Base-by-base conservation (phyloP, 2,888 invertebrate species). In the Hyposoter dolosus region DNA sequence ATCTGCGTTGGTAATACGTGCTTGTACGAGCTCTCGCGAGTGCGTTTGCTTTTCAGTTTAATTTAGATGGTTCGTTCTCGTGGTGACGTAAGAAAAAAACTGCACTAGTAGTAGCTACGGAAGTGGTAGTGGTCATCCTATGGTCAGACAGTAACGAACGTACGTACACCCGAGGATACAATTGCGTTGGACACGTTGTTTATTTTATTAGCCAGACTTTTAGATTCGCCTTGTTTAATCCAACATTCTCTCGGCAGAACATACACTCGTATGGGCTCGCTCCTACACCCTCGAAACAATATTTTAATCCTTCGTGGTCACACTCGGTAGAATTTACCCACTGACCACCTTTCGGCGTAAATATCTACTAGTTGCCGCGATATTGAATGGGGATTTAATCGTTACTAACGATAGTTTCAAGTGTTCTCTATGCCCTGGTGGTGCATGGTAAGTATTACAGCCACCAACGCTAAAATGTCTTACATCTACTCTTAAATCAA, bases 61-160 rank as follows among this genome's bases (percentile, higher is more conserved):
- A 86, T 86, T 85, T 86, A 83, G 71, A 81, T 76, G 76, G 66
- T 76, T 69, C 45, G 45, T 81, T 60, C 76, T 77, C 45, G 53
- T 72, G 32, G 74, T 84, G 87, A 87, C 76, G 82, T 82, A 87
- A 84, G 72, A 53, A 80, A 65, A 60, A 81, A 81, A 40, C 40
- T 40, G 40, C 40, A 40, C 0, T 60, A 72, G 53, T 71, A 32
- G 56, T 53, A 28, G 40, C 9, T 9, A 5, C 60, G 66, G 53
- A 66, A 32, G 56, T 53, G 28, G 63, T 15, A 12, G 47, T 45
- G 35, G 50, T 28, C 15, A n/a, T 32, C 45, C 17, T 10, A 40
- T 69, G 43, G 56, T 66, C 28, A 43, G 43, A n/a, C 43, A 23
- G 56, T 15, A 40, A 69, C 50, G 17, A 68, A 19, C 60, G n/a